Conservation (phyloP, 2,888 invertebrate genomes). For the Asteroscopus sphinx region DNA sequence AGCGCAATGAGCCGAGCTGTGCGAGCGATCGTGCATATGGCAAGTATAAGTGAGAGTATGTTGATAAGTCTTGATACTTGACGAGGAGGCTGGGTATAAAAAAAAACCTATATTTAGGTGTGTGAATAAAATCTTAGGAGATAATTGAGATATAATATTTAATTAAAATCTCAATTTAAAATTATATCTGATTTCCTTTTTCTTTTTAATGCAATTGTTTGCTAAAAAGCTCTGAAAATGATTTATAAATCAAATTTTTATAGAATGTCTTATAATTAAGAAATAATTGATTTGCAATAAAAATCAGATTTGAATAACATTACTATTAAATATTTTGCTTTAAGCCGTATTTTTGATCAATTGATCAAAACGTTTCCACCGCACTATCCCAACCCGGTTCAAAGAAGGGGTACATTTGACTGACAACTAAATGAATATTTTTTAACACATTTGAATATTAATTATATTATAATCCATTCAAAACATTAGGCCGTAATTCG, state of each 20-base stretch:
- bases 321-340: too few species aligned
- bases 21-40: conserved; percentile 67
- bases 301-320: not conserved
- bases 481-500: conserved; percentile 57
- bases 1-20: conserved; percentile 72
- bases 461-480: conserved; percentile 80
- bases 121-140: too few species aligned
- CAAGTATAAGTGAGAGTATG: conserved; percentile 28
- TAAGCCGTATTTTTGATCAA: conserved; percentile 1
- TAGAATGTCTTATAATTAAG: too few species aligned
- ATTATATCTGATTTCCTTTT: too few species aligned
- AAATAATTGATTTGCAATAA: too few species aligned
- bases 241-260: too few species aligned
- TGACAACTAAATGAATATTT: conserved; percentile 84
- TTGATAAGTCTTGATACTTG: conserved; percentile 62
- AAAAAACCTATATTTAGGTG: too few species aligned
- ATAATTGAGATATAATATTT: too few species aligned
- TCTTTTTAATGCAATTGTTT: too few species aligned
- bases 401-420: conserved; percentile 70
- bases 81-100: too few species aligned
- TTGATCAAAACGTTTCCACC: conserved; percentile 61
- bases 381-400: conserved; percentile 40
- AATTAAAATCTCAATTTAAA: too few species aligned
- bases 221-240: too few species aligned
- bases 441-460: conserved; percentile 84